Evolutionary conservation across 2,113 vertebrate genomes (phyloP), one percentile per base, ranked within the genome.

Genomic region (Turdus rufiventris): DNA sequence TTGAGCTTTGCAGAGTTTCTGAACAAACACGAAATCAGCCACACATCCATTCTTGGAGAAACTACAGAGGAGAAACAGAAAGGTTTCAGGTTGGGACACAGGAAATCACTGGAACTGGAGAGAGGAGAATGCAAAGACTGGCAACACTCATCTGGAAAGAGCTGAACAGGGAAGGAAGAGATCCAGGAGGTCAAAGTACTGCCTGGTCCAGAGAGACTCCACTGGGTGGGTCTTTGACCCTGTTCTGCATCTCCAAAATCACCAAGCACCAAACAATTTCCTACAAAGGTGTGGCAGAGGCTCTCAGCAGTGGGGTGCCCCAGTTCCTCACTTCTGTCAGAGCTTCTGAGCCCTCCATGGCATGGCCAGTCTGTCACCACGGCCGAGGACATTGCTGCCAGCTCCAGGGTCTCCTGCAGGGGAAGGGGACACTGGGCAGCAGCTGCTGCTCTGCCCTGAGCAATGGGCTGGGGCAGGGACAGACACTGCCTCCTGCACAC

Each of bases 361-460:
- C 62, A 19, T 0, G 11, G 26, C 58, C 45, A 50, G 42, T 1
- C 13, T 33, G 33, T 48, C 50, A 3, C 14, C 9, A 3, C 0
- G 33, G 17, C 0, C 26, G 17, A 24, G 26, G 70, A 42, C 70
- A 13, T 1, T 18, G 7, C 73, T 77, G 65, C 60, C 81, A 87
- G 72, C 84, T 48, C 81, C 45, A 38, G 80, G 9, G 42, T 26
- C 4, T 3, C 1, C 12, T 40, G 18, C 40, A 77, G 26, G 23
- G 24, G 25, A 66, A 70, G 18, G 28, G 80, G 67, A 33, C 14
- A 1, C n/a, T 19, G 0, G 1, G 50, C 63, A 72, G 79, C 36
- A 72, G 75, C 25, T 58, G 12, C 8, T 50, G 50, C 28, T 81
- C 2, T 31, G 38, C 6, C 19, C 40, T 5, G 4, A 26, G 78